Conservation (phyloP, 2,797 vertebrate genomes). For the Chiloscyllium punctatum region DNA sequence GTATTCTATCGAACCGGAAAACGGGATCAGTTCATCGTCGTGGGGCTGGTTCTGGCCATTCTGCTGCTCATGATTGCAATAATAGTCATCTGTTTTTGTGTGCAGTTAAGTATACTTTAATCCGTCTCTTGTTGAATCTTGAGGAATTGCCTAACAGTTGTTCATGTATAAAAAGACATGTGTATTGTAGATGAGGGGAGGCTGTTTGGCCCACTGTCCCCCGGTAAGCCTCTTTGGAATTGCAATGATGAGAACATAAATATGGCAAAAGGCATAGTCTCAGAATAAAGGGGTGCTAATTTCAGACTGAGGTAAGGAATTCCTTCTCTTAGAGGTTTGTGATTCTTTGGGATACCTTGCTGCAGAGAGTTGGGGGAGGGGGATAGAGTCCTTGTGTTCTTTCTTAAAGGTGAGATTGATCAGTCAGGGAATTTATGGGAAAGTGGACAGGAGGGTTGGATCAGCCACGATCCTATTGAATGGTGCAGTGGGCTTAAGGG, state of each 20-base stretch:
- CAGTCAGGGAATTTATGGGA: no score
- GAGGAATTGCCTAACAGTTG: not conserved
- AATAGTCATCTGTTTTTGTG: conserved; percentile 66
- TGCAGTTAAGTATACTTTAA: conserved; percentile 63
- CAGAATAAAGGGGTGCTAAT: no score
- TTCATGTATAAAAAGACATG: not conserved
- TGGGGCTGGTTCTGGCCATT: conserved; percentile 61
- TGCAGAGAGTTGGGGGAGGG: no score
- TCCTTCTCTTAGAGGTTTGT: no score
- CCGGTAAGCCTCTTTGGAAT: not conserved
- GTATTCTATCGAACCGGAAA: conserved; percentile 58
- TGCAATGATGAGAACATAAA: not conserved
- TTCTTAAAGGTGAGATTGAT: no score
- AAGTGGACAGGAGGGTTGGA: no score
- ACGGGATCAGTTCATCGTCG: conserved; percentile 64
- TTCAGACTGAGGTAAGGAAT: no score
- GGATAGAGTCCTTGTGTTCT: no score
- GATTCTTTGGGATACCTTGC: no score
- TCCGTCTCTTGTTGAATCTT: not conserved
- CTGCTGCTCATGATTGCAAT: conserved; percentile 66
- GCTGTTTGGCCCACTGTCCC: not conserved
- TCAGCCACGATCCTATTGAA: no score
- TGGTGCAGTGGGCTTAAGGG: no score
- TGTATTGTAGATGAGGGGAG: not conserved
- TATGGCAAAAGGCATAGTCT: no score